Evolutionary conservation across 1,140 invertebrate species (phyloP), one percentile per base, ranked within the genome.

Genomic region (Cylas formicarius): DNA sequence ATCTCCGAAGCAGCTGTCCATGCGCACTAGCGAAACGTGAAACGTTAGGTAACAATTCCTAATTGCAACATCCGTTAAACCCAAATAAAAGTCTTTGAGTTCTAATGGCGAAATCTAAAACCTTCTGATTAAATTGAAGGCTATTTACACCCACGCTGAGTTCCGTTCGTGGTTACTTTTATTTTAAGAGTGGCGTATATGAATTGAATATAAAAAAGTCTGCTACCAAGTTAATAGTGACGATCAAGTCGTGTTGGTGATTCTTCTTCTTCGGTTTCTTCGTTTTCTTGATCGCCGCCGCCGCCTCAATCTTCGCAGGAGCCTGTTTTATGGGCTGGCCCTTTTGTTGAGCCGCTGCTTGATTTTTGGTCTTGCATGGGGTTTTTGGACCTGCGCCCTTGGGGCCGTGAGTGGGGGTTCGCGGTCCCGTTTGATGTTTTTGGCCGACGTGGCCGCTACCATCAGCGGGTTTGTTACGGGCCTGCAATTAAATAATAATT

Each of bases 171-270:
- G 17, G n/a, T 34, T 34, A n/a, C 17, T 16, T 11, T 16, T 13
- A 14, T 34, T 34, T 34, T 34, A 18, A 18, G 17, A 34, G 14
- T 18, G 14, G 32, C 24, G 24, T 26, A 26, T 26, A 13, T n/a
- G n/a, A n/a, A n/a, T n/a, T n/a, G n/a, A n/a, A n/a, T n/a, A n/a
- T n/a, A n/a, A n/a, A n/a, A n/a, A n/a, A n/a, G n/a, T n/a, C n/a
- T n/a, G n/a, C 82, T 57, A 88, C 84, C 73, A 89, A 63, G 65
- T 87, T 81, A 50, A 89, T 87, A 41, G 80, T 87, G 44, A 88
- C 84, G 46, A 82, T 79, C 20, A 87, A 74, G 58, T 89, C 84
- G 53, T 87, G 82, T 57, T 85, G 82, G 57, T 86, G 83, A 52
- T 85, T 77, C 54, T 82, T 77, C 17, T 83, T 83, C 63, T 86